Base-by-base conservation (phyloP, 2,797 vertebrate species). In the Sebastes trivittatus region DNA sequence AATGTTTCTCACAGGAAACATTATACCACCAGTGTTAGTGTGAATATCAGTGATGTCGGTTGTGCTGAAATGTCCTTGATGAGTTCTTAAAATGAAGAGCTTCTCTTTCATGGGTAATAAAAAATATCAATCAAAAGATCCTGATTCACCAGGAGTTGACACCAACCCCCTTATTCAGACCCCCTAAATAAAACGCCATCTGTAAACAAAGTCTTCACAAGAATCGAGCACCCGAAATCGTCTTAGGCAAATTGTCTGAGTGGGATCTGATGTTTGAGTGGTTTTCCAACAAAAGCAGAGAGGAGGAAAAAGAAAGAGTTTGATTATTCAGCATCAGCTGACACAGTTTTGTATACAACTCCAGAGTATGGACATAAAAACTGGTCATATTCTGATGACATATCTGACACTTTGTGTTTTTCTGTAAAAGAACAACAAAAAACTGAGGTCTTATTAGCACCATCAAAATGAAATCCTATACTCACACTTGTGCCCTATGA, bases 371-470 rank as follows among this genome's bases (percentile, higher is more conserved):
- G 80, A 86, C 75, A 75, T 72, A 65, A 66, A 83, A 87, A 80
- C 49, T 60, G 84, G 54, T 27, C 75, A 78, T 71, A 54, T 77
- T 76, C 56, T 71, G 68, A 75, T 82, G 73, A 86, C 61, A 84
- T 70, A 54, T 83, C 80, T 73, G 82, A 91, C 84, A 89, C 71
- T 80, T 85, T 78, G 64, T 78, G 75, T 81, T 89, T 86, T 84
- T 46, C 29, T 85, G 82, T 79, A 34, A 81, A 75, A 65, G 73
- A 65, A 55, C 14, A 42, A 69, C 7, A 52, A n/a, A 52, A 38
- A 79, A 82, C 58, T 71, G 78, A 91, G 67, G 62, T 92, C 42
- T 91, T 68, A 68, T 88, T 95, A 96, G 95, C 95, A 95, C 95
- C 95, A 91, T 85, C 88, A 79, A 87, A 92, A 90, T 85, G 30